Evolutionary conservation across 2,113 vertebrate genomes (phyloP).

Genomic region (Maccullochella peelii): DNA sequence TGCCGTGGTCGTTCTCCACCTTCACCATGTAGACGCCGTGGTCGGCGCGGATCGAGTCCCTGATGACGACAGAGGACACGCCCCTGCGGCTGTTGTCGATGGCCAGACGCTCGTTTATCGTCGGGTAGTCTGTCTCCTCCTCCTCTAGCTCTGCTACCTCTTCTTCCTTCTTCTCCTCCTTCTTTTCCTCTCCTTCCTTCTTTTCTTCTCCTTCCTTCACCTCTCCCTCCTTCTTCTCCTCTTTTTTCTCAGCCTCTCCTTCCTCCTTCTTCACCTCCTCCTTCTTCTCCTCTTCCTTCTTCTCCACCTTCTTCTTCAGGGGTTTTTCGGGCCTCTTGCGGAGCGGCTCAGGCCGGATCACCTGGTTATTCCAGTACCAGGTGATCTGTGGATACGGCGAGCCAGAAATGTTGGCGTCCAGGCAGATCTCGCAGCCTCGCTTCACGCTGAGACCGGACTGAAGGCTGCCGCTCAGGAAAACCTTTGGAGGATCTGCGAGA

Average conservation of each 20-base stretch:
- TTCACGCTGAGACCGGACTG: conserved; percentile 91
- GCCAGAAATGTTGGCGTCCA: conserved; percentile 94
- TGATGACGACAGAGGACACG: conserved; percentile 87
- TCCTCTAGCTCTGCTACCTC: conserved; percentile 68
- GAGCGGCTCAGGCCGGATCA: conserved; percentile 90
- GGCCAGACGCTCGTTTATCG: conserved; percentile 89
- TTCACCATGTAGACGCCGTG: conserved; percentile 94
- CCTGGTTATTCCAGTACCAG: conserved; percentile 92
- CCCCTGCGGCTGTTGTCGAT: conserved; percentile 90
- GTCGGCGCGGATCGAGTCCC: conserved; percentile 90
- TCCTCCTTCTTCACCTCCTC: conserved; percentile 65
- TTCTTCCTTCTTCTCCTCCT: conserved; percentile 44
- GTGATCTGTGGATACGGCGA: conserved; percentile 94
- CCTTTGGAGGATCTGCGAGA: conserved; percentile 91
- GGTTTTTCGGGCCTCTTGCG: conserved; percentile 88
- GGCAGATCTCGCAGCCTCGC: conserved; percentile 89
- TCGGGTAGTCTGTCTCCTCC: conserved; percentile 89
- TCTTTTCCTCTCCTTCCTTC: conserved; percentile 33
- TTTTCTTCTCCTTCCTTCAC: conserved; percentile 22
- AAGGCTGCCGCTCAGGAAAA: conserved; percentile 91
- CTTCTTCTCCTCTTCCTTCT: conserved; percentile 75
- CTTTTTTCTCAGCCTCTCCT: conserved; percentile 30
- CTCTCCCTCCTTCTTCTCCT: conserved; percentile 24
- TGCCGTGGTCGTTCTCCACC: conserved; percentile 94
- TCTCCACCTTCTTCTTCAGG: conserved; percentile 86